Evolutionary conservation across 1,140 invertebrate species (phyloP), one percentile per base, ranked within the genome.

Genomic region (Metopolophium dirhodum): DNA sequence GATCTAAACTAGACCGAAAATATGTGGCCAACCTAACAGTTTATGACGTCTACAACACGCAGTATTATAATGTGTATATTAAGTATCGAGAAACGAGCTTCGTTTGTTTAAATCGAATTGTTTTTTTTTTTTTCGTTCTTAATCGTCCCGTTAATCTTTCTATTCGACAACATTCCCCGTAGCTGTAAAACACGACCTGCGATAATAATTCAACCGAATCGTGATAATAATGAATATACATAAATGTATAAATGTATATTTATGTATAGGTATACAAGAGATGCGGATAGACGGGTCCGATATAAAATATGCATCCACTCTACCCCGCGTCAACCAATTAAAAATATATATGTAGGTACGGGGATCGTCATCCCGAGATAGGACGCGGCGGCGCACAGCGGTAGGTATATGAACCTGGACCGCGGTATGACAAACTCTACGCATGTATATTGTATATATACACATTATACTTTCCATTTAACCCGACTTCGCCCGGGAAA

Each of bases 91-190:
- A 77, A 77, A 6, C 18, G 3, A 68, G 6, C n/a, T 14, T 3
- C 6, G 30, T 18, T n/a, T n/a, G n/a, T 77, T 77, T 77, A n/a
- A 77, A 77, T n/a, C 14, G 14, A 35, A 77, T n/a, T 77, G 11
- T 47, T 45, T 47, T 45, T 41, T 47, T 45, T 41, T 86, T 86
- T 45, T 47, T 26, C 37, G 26, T 41, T 87, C 20, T 49, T 30
- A 54, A 54, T 41, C n/a, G 20, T 3, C 26, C 9, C 11, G 47
- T 57, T 57, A 37, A 89, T 61, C 26, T 37, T 61, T 90, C 57
- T 90, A 61, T 45, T 41, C 54, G 54, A 90, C 37, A 90, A 61
- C 88, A 90, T 90, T 90, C 88, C 88, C 54, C 35, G 20, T 54
- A 30, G 57, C 37, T 41, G 54, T 61, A 61, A 41, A 7, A 90